A percentile compares a stretch with the other conserved stretches of the same genome.
Conservation (phyloP, 2,888 invertebrate species). For the Apamea monoglypha region DNA sequence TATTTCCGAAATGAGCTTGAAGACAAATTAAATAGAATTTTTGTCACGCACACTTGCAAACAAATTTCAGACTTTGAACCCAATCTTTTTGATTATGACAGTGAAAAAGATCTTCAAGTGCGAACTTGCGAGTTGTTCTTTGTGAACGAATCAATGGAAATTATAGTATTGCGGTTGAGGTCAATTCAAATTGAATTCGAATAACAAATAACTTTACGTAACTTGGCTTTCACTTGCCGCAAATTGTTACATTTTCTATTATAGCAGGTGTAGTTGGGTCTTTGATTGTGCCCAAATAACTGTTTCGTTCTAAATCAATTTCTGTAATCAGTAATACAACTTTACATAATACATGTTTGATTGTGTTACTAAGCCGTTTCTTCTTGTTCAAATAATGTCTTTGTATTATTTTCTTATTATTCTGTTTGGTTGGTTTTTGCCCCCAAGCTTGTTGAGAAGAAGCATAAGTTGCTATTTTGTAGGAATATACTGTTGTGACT, state of each 20-base stretch:
- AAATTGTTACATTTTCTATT: slow-evolving; percentile 67
- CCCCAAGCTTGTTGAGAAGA: neutral
- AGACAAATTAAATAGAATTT: slow-evolving; percentile 43
- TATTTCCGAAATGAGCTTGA: slow-evolving; percentile 52
- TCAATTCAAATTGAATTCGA: slow-evolving; percentile 68
- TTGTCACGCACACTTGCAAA: slow-evolving; percentile 50
- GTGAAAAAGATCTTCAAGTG: slow-evolving; percentile 49
- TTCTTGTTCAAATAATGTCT: neutral
- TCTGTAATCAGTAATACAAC: slow-evolving; percentile 35
- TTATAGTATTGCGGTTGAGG: slow-evolving; percentile 68
- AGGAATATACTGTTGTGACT: slow-evolving; percentile 15
- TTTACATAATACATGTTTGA: slow-evolving; percentile 25
- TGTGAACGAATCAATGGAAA: slow-evolving; percentile 65
- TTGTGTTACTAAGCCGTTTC: neutral
- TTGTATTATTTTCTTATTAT: neutral
- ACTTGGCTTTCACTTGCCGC: slow-evolving; percentile 79
- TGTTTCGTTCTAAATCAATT: slow-evolving; percentile 33
- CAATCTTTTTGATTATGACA: slow-evolving; percentile 30
- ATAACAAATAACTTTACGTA: slow-evolving; percentile 76
- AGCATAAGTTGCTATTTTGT: neutral
- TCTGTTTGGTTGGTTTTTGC: neutral
- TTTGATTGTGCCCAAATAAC: slow-evolving; percentile 24
- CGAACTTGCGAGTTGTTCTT: slow-evolving; percentile 47
- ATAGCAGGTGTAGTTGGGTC: slow-evolving; percentile 31
- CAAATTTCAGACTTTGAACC: slow-evolving; percentile 24